These are phyloP conservation scores for Agraylea sexmaculata DNA, from an alignment of 1,140 invertebrate genomes.

Conservation along the genomic window DNA sequence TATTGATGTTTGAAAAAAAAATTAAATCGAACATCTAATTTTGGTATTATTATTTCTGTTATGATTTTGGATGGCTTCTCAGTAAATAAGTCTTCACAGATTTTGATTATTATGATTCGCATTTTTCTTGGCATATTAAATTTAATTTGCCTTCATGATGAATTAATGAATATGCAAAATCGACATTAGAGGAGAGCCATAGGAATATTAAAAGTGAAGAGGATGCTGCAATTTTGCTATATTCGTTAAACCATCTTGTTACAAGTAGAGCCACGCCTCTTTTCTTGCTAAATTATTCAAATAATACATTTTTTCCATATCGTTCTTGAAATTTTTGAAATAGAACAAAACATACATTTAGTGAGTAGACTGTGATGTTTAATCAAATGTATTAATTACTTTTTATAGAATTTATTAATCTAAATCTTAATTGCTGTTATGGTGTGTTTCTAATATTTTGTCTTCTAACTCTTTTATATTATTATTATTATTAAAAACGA, in stretches of 20 bases:
- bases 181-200: neutral
- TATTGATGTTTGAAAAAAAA: too few relatives aligned
- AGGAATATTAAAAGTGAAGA: neutral
- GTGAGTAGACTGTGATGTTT: conserved; percentile 22
- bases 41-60: too few relatives aligned
- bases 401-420: too few relatives aligned
- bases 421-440: too few relatives aligned
- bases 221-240: conserved; percentile 8
- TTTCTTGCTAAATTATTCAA: conserved; percentile 18
- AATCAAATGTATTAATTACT: too few relatives aligned
- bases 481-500: too few relatives aligned
- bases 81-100: too few relatives aligned
- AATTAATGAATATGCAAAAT: conserved; percentile 19
- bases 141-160: conserved; percentile 19
- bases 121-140: conserved; percentile 21
- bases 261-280: conserved; percentile 21
- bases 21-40: too few relatives aligned
- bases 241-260: conserved; percentile 21
- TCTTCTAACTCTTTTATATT: too few relatives aligned
- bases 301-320: too few relatives aligned
- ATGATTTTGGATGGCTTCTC: too few relatives aligned
- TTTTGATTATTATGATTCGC: conserved; percentile 22
- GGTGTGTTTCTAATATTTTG: too few relatives aligned
- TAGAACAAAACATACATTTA: conserved; percentile 16
- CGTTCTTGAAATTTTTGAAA: conserved; percentile 14